Conservation (phyloP, 2,888 invertebrate genomes). For the Leptothorax acervorum region DNA sequence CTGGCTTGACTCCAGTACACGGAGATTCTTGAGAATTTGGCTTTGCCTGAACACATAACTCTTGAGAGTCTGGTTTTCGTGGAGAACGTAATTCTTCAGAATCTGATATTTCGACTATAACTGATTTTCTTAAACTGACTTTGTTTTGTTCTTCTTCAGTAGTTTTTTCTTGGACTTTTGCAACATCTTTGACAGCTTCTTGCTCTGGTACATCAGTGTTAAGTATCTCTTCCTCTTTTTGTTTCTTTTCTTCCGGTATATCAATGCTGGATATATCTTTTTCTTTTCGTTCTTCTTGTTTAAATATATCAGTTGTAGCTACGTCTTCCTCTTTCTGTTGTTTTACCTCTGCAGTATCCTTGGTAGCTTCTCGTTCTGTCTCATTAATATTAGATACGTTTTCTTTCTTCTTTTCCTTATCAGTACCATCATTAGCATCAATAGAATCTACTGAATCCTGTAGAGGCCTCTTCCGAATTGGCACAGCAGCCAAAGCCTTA, state of each 20-base stretch:
- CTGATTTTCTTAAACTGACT: neutral
- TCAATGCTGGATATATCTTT: conserved; percentile 6
- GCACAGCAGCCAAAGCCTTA: conserved; percentile 91
- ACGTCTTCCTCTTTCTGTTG: neutral
- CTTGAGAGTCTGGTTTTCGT: neutral
- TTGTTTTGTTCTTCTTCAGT: neutral
- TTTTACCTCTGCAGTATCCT: neutral
- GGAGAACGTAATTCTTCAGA: neutral
- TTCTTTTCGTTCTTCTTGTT: conserved; percentile 25
- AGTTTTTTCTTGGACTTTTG: neutral
- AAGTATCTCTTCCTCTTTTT: neutral
- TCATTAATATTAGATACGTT: conserved; percentile 19
- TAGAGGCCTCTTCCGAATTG: conserved; percentile 86
- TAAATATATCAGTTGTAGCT: neutral
- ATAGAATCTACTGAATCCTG: conserved; percentile 64
- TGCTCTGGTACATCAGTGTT: neutral
- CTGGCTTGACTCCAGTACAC: neutral
- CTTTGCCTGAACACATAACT: neutral
- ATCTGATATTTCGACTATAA: neutral
- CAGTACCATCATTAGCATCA: conserved; percentile 25
- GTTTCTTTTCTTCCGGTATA: neutral
- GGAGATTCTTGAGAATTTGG: neutral
- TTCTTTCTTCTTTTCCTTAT: conserved; percentile 45
- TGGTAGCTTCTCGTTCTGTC: neutral
- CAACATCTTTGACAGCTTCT: neutral